Base-by-base conservation (phyloP, 2,113 vertebrate genomes). In the Leptodactylus fuscus region DNA sequence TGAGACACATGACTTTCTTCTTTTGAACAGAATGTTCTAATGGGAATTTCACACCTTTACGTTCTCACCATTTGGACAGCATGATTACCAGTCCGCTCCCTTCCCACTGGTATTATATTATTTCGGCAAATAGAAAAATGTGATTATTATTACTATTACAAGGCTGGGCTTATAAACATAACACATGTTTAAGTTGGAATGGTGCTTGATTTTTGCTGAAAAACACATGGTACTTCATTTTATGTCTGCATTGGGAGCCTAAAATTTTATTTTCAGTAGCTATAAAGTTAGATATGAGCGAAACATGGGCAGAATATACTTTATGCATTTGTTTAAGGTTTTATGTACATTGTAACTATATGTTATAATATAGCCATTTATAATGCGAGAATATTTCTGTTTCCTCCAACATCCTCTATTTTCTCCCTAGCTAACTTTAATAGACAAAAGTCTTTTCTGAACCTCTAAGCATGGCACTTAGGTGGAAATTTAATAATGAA, bases 101-200 rank as follows among this genome's bases (percentile, higher is more conserved):
- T 83, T 88, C 87, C 82, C 88, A 82, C 86, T 74, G 81, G 81
- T 86, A 82, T 88, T 89, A 74, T 48, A 87, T 79, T 88, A 79
- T 86, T 81, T 87, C 41, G 53, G 87, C 87, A 88, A 93, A 87
- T 87, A 91, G 90, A 74, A 85, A 38, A 74, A 82, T 58, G n/a
- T 74, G 48, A 73, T 88, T 91, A 87, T 90, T 88, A 88, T 90
- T 91, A 90, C 87, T 90, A 88, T 81, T 32, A 49, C 55, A 0
- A 22, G 87, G 87, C 78, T 80, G 15, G 55, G 86, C 89, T 91
- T 91, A 91, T 89, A 89, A 92, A 91, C 88, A 90, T 83, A 83
- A 65, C 88, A 88, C 90, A 86, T 94, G 88, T 93, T 93, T 93
- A 90, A 87, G 77, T 92, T 93, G 92, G 91, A 92, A 87, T 86